A percentile compares a stretch with the other conserved stretches of the same genome.
Conservation (phyloP, 64 coral and sea anemone genomes). For the Montipora cactus region DNA sequence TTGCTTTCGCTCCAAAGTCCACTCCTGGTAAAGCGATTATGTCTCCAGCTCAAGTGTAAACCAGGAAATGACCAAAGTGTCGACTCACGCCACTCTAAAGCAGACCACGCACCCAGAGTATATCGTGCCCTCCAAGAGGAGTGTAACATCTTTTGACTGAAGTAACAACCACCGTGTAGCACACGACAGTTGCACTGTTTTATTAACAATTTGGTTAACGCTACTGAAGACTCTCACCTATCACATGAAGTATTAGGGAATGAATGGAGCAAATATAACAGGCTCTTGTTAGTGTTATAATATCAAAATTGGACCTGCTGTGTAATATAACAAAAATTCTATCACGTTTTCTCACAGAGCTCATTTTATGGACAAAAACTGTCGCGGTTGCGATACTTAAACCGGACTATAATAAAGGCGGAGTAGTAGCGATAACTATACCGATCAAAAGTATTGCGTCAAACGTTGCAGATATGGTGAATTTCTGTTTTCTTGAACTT, state of each 20-base stretch:
- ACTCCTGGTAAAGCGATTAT: neutral
- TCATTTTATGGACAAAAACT: neutral
- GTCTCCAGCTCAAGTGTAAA: neutral
- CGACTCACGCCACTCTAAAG: neutral
- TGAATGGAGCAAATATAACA: conserved; percentile 1
- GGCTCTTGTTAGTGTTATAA: neutral
- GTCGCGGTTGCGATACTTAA: no score
- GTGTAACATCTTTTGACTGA: neutral
- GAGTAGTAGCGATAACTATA: no score
- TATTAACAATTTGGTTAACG: neutral
- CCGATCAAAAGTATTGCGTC: no score
- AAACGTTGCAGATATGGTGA: neutral
- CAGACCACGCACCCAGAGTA: neutral
- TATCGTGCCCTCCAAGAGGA: neutral
- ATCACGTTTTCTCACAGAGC: neutral
- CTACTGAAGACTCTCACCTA: neutral
- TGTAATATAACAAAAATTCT: conserved; percentile 12
- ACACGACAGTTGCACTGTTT: neutral
- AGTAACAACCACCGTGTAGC: neutral
- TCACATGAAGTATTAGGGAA: neutral
- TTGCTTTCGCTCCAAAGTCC: neutral
- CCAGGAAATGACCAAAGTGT: neutral
- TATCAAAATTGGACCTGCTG: conserved; percentile 18
- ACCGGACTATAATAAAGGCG: no score
- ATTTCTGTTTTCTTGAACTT: neutral